phyloP scores from a whole-genome alignment of 1,140 invertebrate species.

The Ceratina calcarata region DNA sequence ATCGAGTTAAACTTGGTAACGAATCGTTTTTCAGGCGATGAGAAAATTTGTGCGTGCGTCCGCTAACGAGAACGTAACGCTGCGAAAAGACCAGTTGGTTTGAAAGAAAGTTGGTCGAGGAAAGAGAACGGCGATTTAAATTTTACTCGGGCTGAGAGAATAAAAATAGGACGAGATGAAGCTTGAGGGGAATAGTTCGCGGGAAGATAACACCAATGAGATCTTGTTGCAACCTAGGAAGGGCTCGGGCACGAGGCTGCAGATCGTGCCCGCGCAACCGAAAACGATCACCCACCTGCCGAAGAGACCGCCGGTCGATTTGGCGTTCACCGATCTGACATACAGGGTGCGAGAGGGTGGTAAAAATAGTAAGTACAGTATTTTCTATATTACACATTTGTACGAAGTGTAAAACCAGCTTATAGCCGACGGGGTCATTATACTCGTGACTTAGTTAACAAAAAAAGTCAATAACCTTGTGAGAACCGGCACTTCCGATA shows the following conservation, averaged over 20 bases:
- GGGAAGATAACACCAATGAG: conserved; percentile 72
- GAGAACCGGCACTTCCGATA: background rate
- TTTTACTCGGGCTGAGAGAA: background rate
- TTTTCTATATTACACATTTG: background rate
- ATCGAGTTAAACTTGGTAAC: background rate
- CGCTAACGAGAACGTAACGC: background rate
- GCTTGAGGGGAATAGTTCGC: conserved; percentile 75
- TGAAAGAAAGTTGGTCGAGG: conserved; percentile 5
- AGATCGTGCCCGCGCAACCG: conserved; percentile 85
- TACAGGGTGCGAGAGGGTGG: conserved; percentile 92
- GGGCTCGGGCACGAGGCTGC: conserved; percentile 81
- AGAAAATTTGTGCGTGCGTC: conserved; percentile 26
- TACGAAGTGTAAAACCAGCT: no score
- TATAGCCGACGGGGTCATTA: background rate
- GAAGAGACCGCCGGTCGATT: conserved; percentile 91
- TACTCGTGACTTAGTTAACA: background rate
- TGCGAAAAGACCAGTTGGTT: background rate
- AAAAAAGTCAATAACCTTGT: background rate
- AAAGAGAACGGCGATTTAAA: background rate
- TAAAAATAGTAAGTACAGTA: conserved; percentile 87
- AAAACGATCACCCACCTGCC: conserved; percentile 91
- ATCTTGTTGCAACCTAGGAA: conserved; percentile 80
- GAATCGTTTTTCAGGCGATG: conserved; percentile 58
- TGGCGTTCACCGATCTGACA: conserved; percentile 91
- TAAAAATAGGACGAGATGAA: conserved; percentile 67